Evolutionary conservation across 2,113 vertebrate genomes (phyloP).

Genomic region (Caloenas nicobarica): DNA sequence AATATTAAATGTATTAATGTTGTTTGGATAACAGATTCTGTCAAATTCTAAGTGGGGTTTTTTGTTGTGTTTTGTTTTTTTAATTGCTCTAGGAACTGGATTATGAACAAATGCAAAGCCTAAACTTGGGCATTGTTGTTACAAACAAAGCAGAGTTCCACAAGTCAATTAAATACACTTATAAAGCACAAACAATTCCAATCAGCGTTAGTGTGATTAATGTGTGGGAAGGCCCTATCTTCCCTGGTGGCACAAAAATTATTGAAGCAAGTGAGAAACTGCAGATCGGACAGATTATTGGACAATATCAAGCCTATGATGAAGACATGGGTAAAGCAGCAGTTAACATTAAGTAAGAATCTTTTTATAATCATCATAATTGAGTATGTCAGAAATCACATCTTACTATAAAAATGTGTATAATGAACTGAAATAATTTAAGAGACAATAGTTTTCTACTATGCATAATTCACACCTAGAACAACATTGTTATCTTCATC

Average conservation of each 20-base stretch:
- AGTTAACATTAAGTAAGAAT: constrained; percentile 65
- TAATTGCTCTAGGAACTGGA: constrained; percentile 69
- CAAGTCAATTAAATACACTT: constrained; percentile 67
- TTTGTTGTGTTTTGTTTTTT: neutral
- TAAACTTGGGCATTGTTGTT: constrained; percentile 71
- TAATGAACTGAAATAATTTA: neutral
- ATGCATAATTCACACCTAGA: neutral
- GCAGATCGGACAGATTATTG: constrained; percentile 53
- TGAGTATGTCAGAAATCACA: neutral
- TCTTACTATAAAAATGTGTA: neutral
- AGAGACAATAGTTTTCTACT: neutral
- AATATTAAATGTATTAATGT: neutral
- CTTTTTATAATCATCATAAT: neutral
- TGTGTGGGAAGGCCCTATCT: constrained; percentile 73
- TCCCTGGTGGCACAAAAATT: constrained; percentile 56
- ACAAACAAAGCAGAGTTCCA: constrained; percentile 82
- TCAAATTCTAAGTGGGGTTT: neutral
- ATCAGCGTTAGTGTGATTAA: constrained; percentile 77
- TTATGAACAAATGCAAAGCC: constrained; percentile 73
- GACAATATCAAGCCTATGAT: constrained; percentile 75
- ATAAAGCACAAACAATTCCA: constrained; percentile 63
- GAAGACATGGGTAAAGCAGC: constrained; percentile 71
- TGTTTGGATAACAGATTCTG: neutral
- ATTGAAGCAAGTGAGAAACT: constrained; percentile 58
- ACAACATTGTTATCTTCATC: neutral